A percentile compares a stretch with the other conserved stretches of the same genome.
phyloP scores from a whole-genome alignment of 1,140 invertebrate species.

The Platyscapa corneri region DNA sequence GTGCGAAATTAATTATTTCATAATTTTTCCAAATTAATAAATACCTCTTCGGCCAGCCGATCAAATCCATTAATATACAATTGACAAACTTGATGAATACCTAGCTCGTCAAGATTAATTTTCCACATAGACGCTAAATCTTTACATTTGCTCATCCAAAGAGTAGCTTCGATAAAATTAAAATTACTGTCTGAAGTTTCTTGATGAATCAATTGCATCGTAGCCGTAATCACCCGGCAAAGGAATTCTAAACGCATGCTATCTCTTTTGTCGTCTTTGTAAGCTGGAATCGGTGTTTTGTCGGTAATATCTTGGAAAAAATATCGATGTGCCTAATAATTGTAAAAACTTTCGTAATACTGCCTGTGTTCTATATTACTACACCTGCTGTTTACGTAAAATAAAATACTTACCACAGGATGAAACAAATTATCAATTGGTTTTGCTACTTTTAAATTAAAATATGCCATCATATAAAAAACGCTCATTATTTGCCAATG shows the following conservation, averaged over 20 bases:
- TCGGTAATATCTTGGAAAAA: constrained; percentile 74
- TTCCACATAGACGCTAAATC: constrained; percentile 86
- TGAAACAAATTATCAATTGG: constrained; percentile 87
- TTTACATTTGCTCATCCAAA: constrained; percentile 83
- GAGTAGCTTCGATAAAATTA: constrained; percentile 77
- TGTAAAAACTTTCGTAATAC: neutral
- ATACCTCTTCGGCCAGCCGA: constrained; percentile 83
- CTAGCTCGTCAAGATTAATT: constrained; percentile 83
- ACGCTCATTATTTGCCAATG: constrained; percentile 86
- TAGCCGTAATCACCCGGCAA: constrained; percentile 78
- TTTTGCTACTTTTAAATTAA: constrained; percentile 84
- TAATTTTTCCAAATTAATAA: neutral
- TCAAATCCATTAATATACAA: constrained; percentile 87
- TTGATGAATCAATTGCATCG: constrained; percentile 77
- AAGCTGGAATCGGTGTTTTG: constrained; percentile 69
- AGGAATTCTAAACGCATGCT: constrained; percentile 78
- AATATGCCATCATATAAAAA: constrained; percentile 85
- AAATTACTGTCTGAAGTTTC: constrained; percentile 74
- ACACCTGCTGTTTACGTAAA: neutral
- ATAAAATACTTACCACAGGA: constrained; percentile 75
- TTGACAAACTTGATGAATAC: constrained; percentile 84
- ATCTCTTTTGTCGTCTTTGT: constrained; percentile 73
- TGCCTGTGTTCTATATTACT: neutral
- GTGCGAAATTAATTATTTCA: constrained; percentile 39
- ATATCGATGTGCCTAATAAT: constrained; percentile 72